Conservation (phyloP, 2,113 vertebrate species). For the Narcine bancroftii region DNA sequence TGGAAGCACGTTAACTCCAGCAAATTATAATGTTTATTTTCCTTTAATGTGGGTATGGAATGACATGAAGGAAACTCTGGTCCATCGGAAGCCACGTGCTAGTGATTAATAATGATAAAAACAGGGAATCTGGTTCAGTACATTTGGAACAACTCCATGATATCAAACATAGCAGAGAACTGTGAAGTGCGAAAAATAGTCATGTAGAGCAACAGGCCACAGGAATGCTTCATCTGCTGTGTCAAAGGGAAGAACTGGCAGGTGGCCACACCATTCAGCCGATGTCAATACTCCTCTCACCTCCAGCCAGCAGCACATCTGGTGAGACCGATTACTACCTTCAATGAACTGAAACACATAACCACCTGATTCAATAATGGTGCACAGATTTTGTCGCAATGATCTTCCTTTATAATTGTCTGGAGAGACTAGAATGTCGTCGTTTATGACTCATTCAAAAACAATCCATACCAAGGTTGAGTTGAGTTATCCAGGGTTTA, state of each 20-base stretch:
- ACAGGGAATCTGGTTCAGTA: slow-evolving; percentile 58
- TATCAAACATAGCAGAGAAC: slow-evolving; percentile 78
- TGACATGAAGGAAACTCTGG: slow-evolving; percentile 41
- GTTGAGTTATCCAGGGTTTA: too few species aligned
- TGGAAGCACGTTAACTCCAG: background rate
- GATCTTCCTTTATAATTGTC: too few species aligned
- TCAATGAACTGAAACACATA: slow-evolving; percentile 78
- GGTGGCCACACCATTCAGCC: slow-evolving; percentile 82
- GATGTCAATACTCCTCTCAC: slow-evolving; percentile 73
- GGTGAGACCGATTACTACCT: slow-evolving; percentile 67
- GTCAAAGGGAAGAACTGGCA: slow-evolving; percentile 80
- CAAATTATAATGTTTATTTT: slow-evolving; percentile 41
- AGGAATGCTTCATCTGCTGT: slow-evolving; percentile 82
- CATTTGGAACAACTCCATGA: slow-evolving; percentile 70
- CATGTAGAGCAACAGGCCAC: slow-evolving; percentile 81
- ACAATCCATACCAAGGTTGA: too few species aligned
- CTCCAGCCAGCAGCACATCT: slow-evolving; percentile 72
- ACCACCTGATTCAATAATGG: too few species aligned
- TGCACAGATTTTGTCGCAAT: too few species aligned
- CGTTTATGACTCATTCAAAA: too few species aligned
- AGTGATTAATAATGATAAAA: slow-evolving; percentile 51
- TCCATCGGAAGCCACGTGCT: slow-evolving; percentile 42
- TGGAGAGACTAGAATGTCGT: too few species aligned
- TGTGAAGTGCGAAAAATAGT: slow-evolving; percentile 77
- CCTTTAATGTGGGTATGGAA: slow-evolving; percentile 51